Conservation (phyloP, 2,113 vertebrate species). For the Atrichornis clamosus region DNA sequence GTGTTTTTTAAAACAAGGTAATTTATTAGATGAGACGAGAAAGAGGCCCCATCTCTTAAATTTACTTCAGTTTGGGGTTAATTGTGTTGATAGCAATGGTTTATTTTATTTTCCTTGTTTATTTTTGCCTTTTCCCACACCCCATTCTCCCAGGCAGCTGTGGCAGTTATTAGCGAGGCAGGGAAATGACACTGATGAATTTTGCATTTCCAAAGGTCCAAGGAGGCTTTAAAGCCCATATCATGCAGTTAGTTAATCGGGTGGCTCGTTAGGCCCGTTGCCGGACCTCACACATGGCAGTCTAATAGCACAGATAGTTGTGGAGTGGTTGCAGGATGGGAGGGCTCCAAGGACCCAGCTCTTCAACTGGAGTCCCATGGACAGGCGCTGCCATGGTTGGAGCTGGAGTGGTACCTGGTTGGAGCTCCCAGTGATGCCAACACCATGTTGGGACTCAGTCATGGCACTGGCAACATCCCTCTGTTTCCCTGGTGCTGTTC, state of each 20-base stretch:
- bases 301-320: not conserved
- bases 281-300: not conserved
- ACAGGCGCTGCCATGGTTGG: not conserved
- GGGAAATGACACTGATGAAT: slow-evolving; percentile 30
- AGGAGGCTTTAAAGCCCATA: slow-evolving; percentile 30
- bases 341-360: not conserved
- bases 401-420: too few species aligned
- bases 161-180: slow-evolving; percentile 13
- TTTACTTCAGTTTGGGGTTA: slow-evolving; percentile 51
- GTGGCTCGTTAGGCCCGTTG: not conserved
- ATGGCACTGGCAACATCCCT: not conserved
- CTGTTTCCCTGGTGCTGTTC: accelerated
- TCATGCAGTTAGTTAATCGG: not conserved
- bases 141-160: slow-evolving; percentile 9
- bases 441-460: accelerated
- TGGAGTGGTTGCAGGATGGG: not conserved
- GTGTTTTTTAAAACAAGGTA: slow-evolving; percentile 46
- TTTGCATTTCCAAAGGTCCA: slow-evolving; percentile 15
- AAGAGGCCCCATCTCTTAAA: slow-evolving; percentile 28
- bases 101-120: not conserved
- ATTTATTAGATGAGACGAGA: slow-evolving; percentile 58
- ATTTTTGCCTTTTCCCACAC: not conserved
- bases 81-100: slow-evolving; percentile 24
- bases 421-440: not conserved
- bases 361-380: accelerated